Evolutionary conservation across 2,888 invertebrate genomes (phyloP).

Genomic region (Dorcus hopei): DNA sequence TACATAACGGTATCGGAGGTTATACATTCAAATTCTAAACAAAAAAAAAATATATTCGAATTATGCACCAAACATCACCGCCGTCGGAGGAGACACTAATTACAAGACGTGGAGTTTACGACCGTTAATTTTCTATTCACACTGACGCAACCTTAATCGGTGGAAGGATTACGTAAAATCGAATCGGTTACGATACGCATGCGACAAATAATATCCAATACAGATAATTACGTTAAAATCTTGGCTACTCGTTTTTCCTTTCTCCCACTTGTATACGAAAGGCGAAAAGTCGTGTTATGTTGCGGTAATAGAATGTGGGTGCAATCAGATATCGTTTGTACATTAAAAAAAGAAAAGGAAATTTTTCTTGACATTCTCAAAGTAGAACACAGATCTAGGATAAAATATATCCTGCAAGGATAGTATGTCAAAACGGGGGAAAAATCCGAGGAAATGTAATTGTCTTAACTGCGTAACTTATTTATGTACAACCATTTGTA

Average conservation of each 20-base stretch:
- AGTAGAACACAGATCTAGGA: slow-evolving; percentile 2
- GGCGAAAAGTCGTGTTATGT: not conserved
- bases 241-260: not conserved
- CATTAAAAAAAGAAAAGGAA: not conserved
- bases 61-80: no score
- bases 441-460: slow-evolving; percentile 4
- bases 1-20: no score
- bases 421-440: not conserved
- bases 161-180: no score
- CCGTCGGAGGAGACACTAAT: no score
- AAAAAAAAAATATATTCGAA: no score
- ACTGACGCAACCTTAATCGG: no score
- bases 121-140: no score
- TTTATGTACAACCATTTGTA: slow-evolving; percentile 6
- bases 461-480: not conserved
- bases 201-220: no score
- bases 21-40: no score
- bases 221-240: no score
- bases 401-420: not conserved
- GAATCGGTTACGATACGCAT: no score
- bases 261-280: not conserved
- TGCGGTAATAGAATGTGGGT: slow-evolving; percentile 1
- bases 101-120: no score
- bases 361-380: slow-evolving; percentile 3
- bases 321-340: slow-evolving; percentile 7